Evolutionary conservation across 2,888 invertebrate genomes (phyloP), one percentile per base, ranked within the genome.

Genomic region (Platycheirus albimanus): DNA sequence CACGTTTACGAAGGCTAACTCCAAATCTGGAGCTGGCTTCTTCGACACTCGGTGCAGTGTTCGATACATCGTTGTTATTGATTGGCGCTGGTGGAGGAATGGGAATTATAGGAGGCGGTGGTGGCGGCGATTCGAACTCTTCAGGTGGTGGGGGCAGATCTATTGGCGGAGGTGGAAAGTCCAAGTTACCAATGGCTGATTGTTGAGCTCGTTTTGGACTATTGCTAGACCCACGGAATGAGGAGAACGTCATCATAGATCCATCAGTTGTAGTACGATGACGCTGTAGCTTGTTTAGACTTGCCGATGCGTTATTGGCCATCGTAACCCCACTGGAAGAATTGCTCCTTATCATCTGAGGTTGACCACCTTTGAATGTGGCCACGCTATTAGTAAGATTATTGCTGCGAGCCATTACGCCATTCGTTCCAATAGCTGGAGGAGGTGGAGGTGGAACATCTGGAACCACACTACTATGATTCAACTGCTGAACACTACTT

Each of bases 341-440:
- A 90, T 97, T 97, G 87, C 96, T 96, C 41, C 97, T 93, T 79
- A 96, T 97, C 97, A 97, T 97, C 91, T 96, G 96, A 15, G 94
- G 94, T 87, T 94, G 94, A 2, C 93, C 93, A 74, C 94, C 92
- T 41, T 85, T 85, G 51, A 89, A 20, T 87, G 88, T 66, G 86
- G 84, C 84, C 36, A 79, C 70, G 5, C 58, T 69, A 86, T 85
- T 83, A 86, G 85, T 71, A 86, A 83, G 17, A 19, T 83, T 78
- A 58, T 83, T 83, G 15, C 72, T 83, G 7, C 83, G 83, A 7
- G 58, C 72, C 78, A 83, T 78, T 33, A 83, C 38, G 17, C 83
- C 83, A 33, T 83, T 83, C 0, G 78, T 83, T 33, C 72, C 83
- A n/a, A 81, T 74, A 1, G 41, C 43, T 63, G 77, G 83, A 28